Evolutionary conservation across 2,797 vertebrate species (phyloP).

Genomic region (Selene dorsalis): DNA sequence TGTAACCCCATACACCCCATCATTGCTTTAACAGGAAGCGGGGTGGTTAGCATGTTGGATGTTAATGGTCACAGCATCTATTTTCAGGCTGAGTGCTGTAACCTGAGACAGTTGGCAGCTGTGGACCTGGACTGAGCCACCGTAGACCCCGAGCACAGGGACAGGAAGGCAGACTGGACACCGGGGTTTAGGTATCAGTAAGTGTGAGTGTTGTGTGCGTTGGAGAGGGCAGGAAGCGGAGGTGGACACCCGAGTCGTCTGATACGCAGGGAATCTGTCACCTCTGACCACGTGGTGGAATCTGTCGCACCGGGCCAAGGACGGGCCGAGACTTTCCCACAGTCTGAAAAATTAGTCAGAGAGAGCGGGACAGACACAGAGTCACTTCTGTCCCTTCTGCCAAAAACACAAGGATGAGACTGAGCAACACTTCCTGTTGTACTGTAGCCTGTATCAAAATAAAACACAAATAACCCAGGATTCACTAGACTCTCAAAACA

Average conservation of each 20-base stretch:
- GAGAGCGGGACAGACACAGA: conserved; percentile 34
- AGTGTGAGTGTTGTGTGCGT: conserved; percentile 50
- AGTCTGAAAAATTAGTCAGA: conserved; percentile 63
- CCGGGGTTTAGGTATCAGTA: conserved; percentile 60
- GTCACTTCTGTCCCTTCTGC: conserved; percentile 17
- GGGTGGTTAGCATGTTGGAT: conserved; percentile 56
- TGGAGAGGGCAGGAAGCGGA: conserved; percentile 68
- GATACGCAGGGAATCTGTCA: conserved; percentile 76
- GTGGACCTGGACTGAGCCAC: conserved; percentile 58
- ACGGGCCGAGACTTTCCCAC: conserved; percentile 76
- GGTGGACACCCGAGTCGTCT: conserved; percentile 72
- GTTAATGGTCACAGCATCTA: conserved; percentile 71
- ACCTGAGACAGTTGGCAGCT: conserved; percentile 76
- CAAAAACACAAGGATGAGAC: conserved; percentile 27
- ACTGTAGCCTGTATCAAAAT: background rate
- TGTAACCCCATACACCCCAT: conserved; percentile 32
- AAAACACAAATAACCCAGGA: background rate
- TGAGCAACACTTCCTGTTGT: conserved; percentile 34
- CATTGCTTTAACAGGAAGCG: conserved; percentile 71
- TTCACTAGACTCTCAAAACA: no score
- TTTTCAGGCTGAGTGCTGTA: conserved; percentile 73
- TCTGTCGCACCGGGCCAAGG: conserved; percentile 66
- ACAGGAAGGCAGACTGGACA: conserved; percentile 68
- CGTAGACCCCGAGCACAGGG: conserved; percentile 30
- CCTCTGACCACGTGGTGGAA: conserved; percentile 75